These are phyloP conservation scores for Thymelicus acteon DNA, from an alignment of 2,888 invertebrate genomes.

Conservation along the genomic window DNA sequence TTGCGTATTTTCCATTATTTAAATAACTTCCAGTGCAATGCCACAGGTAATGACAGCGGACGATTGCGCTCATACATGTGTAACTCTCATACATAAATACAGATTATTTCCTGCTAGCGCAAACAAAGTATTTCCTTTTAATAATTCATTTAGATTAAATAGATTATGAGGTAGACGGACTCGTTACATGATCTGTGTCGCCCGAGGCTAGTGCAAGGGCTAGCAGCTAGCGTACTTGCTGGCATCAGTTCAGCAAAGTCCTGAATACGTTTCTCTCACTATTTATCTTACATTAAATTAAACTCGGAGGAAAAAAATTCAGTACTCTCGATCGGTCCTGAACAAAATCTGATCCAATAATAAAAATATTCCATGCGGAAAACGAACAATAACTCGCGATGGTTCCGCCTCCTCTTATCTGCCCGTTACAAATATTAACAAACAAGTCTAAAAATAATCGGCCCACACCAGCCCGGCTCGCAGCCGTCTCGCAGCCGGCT, in stretches of 20 bases:
- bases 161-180: slow-evolving; percentile 7
- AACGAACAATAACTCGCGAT: slow-evolving; percentile 14
- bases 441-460: slow-evolving; percentile 28
- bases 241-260: slow-evolving; percentile 20
- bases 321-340: too few relatives aligned
- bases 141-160: slow-evolving; percentile 9
- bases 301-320: too few relatives aligned
- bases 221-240: background rate
- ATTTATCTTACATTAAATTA: too few relatives aligned
- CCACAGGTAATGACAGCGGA: background rate
- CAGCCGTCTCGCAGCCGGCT: background rate
- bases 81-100: background rate
- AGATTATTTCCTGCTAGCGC: slow-evolving; percentile 1
- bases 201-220: slow-evolving; percentile 23
- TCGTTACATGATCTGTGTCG: slow-evolving; percentile 11
- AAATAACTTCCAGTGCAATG: background rate
- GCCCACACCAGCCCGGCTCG: background rate
- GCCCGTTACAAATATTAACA: slow-evolving; percentile 22
- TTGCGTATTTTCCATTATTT: background rate
- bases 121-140: too few relatives aligned
- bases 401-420: slow-evolving; percentile 16
- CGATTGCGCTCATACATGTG: too few relatives aligned
- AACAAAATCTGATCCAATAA: background rate
- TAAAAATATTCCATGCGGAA: slow-evolving; percentile 14
- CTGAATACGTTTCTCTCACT: background rate